Percentiles rank a stretch among this genome's conserved stretches.
phyloP scores from a whole-genome alignment of 37 sponge, comb jelly and placozoan species.

The Agelas oroides region DNA sequence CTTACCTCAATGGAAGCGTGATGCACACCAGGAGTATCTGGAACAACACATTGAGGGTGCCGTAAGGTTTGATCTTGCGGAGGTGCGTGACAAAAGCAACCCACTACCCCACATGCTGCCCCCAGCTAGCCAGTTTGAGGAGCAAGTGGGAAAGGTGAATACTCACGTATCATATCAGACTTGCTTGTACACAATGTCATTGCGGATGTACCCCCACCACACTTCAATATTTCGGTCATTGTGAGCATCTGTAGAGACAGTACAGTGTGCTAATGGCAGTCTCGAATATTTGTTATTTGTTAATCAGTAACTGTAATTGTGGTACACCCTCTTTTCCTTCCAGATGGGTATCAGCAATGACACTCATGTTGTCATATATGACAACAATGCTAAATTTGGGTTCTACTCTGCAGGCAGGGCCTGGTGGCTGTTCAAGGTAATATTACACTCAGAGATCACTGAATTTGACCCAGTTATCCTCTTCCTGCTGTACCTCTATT shows the following conservation, averaged over 20 bases:
- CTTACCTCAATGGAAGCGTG: slow-evolving; percentile 39
- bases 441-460: neutral
- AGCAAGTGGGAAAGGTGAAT: slow-evolving; percentile 54
- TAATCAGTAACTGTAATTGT: no score
- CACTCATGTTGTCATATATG: slow-evolving; percentile 82
- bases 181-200: no score
- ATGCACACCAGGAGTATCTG: slow-evolving; percentile 62
- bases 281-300: no score
- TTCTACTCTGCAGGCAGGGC: slow-evolving; percentile 74
- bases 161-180: neutral
- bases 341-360: slow-evolving; percentile 76
- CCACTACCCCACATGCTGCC: slow-evolving; percentile 66
- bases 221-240: no score
- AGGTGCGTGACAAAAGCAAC: slow-evolving; percentile 21
- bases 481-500: no score
- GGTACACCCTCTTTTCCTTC: neutral
- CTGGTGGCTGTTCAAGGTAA: slow-evolving; percentile 74
- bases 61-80: slow-evolving; percentile 47
- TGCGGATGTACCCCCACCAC: no score
- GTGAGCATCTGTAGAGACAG: no score
- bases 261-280: no score
- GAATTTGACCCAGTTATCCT: no score
- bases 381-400: slow-evolving; percentile 80
- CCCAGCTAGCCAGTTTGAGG: slow-evolving; percentile 49
- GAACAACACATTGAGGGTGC: slow-evolving; percentile 72